Evolutionary conservation across 2,797 vertebrate genomes (phyloP), one percentile per base, ranked within the genome.

Genomic region (Bradypus variegatus): DNA sequence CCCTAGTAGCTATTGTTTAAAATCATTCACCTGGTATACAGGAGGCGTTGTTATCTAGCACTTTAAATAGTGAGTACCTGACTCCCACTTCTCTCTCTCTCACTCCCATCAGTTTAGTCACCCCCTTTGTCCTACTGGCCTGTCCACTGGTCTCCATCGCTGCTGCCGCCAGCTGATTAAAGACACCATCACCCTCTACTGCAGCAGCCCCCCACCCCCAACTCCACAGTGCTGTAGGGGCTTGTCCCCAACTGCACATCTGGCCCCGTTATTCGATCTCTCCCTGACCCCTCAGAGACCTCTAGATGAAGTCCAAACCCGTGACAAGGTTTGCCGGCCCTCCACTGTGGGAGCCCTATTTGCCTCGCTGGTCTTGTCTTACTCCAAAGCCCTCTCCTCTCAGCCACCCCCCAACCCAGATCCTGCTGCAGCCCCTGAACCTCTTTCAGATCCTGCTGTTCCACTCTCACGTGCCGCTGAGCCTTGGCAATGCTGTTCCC

Each of bases 271-370:
- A 67, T 45, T 79, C 27, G 55, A 55, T 23, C 21, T 23, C 12
- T 8, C 19, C 5, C 12, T 16, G 27, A 3, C 6, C 65, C 69
- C 31, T 21, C 41, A 38, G 10, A 25, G 45, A 62, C 41, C 72
- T 45, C n/a, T 15, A 48, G 84, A 73, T 45, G 64, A 50, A 85
- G 29, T 64, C n/a, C 86, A 77, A 10, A 69, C 23, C 29, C 19
- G 27, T 38, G 27, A 5, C 41, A 27, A n/a, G 25, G 64, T 41
- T 36, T 19, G 65, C 33, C 27, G 48, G 77, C 36, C 21, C 19
- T 58, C 14, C 16, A 2, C 48, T 10, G 0, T 3, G 4, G 6
- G 58, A 27, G 73, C 38, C 6, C 3, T 1, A 11, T 31, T 67
- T 31, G 53, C 5, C 65, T 55, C 29, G 72, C 70, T 18, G 14